These are phyloP conservation scores for Nomada lathburiana DNA, from an alignment of 2,888 invertebrate genomes.

Conservation along the genomic window DNA sequence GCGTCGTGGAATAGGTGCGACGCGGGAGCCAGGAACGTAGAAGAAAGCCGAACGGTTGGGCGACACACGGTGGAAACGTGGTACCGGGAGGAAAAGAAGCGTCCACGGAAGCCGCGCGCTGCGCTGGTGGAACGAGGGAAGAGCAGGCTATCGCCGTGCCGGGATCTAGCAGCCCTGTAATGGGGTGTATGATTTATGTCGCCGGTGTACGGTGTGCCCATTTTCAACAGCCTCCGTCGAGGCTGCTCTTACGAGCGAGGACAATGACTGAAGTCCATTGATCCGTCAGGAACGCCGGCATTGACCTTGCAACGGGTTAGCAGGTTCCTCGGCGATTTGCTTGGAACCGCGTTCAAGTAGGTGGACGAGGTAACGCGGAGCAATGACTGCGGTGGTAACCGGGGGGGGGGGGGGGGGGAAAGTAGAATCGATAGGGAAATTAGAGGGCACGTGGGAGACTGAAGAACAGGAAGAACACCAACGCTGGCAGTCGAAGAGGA, in stretches of 20 bases:
- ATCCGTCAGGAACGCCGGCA: slow-evolving; percentile 63
- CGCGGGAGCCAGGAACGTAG: slow-evolving; percentile 36
- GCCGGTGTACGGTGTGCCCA: slow-evolving; percentile 70
- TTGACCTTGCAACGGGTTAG: slow-evolving; percentile 49
- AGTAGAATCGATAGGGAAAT: slow-evolving; percentile 17
- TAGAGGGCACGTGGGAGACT: not conserved
- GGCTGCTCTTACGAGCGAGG: slow-evolving; percentile 73
- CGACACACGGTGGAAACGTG: slow-evolving; percentile 62
- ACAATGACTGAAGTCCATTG: slow-evolving; percentile 79
- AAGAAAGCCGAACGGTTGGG: slow-evolving; percentile 18
- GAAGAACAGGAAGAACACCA: not conserved
- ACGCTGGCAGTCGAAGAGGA: not conserved
- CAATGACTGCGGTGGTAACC: not conserved
- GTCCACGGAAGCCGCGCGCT: slow-evolving; percentile 23
- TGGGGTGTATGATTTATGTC: slow-evolving; percentile 83
- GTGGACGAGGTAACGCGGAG: not conserved
- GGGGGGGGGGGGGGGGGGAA: not conserved
- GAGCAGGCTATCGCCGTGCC: slow-evolving; percentile 75
- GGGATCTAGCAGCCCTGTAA: slow-evolving; percentile 81
- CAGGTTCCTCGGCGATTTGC: slow-evolving; percentile 10
- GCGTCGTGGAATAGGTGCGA: slow-evolving; percentile 20
- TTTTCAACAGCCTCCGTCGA: slow-evolving; percentile 74
- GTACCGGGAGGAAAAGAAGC: slow-evolving; percentile 54
- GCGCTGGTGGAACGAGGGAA: slow-evolving; percentile 46
- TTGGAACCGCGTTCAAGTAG: not conserved